Conservation (phyloP, 2,797 vertebrate species). For the Enteromius viviparus region DNA sequence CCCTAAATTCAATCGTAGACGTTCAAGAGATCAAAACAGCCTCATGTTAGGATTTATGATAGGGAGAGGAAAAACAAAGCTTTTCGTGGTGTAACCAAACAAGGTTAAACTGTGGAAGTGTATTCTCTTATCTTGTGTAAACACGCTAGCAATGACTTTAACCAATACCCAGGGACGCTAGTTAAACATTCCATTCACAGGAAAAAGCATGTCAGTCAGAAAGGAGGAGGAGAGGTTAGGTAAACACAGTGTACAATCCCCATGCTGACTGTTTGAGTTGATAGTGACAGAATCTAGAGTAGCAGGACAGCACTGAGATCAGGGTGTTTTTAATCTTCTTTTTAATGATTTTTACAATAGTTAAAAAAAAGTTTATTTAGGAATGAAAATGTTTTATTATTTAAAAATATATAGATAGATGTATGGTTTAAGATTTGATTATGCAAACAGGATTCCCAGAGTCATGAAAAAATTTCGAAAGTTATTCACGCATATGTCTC, state of each 20-base stretch:
- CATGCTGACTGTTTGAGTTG: slow-evolving; percentile 65
- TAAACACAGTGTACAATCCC: slow-evolving; percentile 78
- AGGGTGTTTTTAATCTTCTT: not conserved
- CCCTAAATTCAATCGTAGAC: slow-evolving; percentile 42
- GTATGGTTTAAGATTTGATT: not conserved
- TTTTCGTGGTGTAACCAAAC: slow-evolving; percentile 66
- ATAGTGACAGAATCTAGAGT: slow-evolving; percentile 68
- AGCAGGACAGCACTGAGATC: slow-evolving; percentile 10
- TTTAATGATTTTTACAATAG: not conserved
- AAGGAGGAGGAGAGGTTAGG: slow-evolving; percentile 75
- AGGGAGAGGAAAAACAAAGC: slow-evolving; percentile 61
- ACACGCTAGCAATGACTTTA: slow-evolving; percentile 75
- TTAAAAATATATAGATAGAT: not conserved
- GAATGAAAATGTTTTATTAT: not conserved
- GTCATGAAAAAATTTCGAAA: not conserved
- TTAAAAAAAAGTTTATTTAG: not conserved
- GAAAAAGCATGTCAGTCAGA: slow-evolving; percentile 78
- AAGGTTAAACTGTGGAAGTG: slow-evolving; percentile 65
- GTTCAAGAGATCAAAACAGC: slow-evolving; percentile 31
- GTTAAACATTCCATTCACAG: slow-evolving; percentile 76
- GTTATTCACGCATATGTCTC: not conserved
- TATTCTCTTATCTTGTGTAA: slow-evolving; percentile 78
- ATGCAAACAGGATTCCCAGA: not conserved
- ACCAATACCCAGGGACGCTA: slow-evolving; percentile 73
- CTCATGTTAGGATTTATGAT: slow-evolving; percentile 50